Conservation (phyloP, 2,113 vertebrate genomes). For the Poicephalus gulielmi region DNA sequence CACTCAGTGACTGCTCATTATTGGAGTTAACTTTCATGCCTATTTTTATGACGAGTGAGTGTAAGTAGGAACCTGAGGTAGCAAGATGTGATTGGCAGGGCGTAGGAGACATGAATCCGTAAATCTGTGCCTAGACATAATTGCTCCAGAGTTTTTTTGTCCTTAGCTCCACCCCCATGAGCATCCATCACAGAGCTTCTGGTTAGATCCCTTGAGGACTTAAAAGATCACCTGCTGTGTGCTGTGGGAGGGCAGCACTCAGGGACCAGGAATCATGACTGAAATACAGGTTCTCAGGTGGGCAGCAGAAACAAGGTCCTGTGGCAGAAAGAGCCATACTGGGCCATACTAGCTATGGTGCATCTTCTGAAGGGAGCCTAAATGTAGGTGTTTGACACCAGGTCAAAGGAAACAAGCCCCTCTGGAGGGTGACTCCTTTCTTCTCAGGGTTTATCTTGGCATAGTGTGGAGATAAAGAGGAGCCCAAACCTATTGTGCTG, state of each 20-base stretch:
- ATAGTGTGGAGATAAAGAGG: background rate
- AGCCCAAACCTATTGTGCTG: background rate
- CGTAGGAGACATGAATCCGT: constrained; percentile 13
- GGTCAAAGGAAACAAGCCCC: background rate
- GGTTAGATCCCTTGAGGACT: background rate
- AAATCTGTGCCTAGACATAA: constrained; percentile 42
- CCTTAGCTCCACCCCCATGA: background rate
- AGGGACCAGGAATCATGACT: background rate
- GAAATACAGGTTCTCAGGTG: background rate
- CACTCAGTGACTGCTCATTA: background rate
- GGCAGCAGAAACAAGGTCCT: background rate
- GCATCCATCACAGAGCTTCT: background rate
- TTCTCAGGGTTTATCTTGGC: background rate
- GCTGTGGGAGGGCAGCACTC: background rate
- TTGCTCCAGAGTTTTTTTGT: background rate
- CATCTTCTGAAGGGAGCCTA: background rate
- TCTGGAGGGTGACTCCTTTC: background rate
- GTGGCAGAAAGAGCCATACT: background rate
- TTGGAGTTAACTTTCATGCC: background rate
- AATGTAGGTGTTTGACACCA: background rate
- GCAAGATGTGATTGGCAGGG: constrained; percentile 33
- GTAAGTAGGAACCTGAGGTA: background rate
- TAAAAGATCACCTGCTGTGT: background rate
- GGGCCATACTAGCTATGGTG: background rate
- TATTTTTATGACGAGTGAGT: constrained; percentile 48